These are phyloP conservation scores for Drosophila anomalipes DNA, from an alignment of 2,888 invertebrate genomes.

Conservation along the genomic window DNA sequence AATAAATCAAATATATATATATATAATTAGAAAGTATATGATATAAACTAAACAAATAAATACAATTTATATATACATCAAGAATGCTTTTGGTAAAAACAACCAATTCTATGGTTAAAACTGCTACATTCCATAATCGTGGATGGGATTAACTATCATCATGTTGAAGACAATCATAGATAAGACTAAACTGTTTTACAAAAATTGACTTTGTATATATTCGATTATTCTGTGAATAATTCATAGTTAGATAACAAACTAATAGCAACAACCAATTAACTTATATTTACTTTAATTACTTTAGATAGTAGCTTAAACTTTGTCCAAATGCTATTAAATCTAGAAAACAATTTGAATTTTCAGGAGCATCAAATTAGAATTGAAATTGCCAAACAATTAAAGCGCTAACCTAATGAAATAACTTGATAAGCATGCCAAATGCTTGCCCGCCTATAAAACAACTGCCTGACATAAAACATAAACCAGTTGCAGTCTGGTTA, in stretches of 20 bases:
- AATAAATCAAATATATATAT: not conserved
- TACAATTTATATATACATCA: not conserved
- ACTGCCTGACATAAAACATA: not conserved
- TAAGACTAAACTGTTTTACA: not conserved
- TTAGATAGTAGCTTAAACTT: not conserved
- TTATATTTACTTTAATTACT: not conserved
- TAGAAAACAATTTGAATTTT: not conserved
- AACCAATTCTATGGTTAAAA: not conserved
- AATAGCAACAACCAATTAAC: not conserved
- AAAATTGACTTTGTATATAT: not conserved
- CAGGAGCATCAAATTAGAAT: not conserved
- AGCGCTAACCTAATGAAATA: constrained; percentile 10
- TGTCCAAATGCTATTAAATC: not conserved
- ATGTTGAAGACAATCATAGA: not conserved
- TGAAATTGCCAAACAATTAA: constrained; percentile 11
- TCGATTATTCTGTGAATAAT: not conserved
- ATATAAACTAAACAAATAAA: not conserved
- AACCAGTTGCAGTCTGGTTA: constrained; percentile 12
- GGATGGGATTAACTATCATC: not conserved
- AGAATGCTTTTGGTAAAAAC: not conserved
- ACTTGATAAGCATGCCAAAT: constrained; percentile 5
- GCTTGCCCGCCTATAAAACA: not conserved
- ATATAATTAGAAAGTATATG: too few relatives aligned
- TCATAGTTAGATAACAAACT: not conserved
- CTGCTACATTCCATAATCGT: not conserved